Evolutionary conservation across 1,140 invertebrate genomes (phyloP).

Genomic region (Neodiprion lecontei): DNA sequence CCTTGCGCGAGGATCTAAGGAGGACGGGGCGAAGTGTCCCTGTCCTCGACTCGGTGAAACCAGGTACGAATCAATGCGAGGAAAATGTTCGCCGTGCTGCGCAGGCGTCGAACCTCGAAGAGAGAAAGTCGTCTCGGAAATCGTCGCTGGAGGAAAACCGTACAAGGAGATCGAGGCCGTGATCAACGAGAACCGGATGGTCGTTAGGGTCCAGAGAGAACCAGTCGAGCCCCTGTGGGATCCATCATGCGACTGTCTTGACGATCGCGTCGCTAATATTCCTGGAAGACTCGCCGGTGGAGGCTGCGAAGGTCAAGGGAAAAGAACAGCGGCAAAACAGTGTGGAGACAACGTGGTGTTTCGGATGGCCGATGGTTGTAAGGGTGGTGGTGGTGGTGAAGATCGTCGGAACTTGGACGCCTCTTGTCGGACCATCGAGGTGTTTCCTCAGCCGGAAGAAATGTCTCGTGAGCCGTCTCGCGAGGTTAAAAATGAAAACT

Average conservation of each 20-base stretch:
- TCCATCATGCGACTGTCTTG: conserved; percentile 45
- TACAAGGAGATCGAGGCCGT: conserved; percentile 51
- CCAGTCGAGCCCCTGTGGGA: conserved; percentile 34
- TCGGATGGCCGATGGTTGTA: conserved; percentile 19
- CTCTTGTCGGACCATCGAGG: conserved; percentile 32
- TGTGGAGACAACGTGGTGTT: conserved; percentile 27
- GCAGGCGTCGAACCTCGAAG: not conserved
- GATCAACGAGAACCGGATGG: conserved; percentile 51
- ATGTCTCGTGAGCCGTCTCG: not conserved
- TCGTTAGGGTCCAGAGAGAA: conserved; percentile 46
- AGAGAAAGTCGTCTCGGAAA: conserved; percentile 40
- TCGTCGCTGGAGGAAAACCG: conserved; percentile 37
- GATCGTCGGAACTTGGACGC: conserved; percentile 14
- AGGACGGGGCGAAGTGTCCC: not conserved
- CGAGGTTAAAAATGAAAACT: not conserved
- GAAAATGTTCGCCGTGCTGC: not conserved
- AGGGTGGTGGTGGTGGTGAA: not conserved
- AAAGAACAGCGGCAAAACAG: not conserved
- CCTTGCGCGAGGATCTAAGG: not conserved
- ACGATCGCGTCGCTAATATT: conserved; percentile 8
- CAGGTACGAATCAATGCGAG: not conserved
- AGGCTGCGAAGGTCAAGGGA: not conserved
- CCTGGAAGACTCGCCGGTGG: not conserved
- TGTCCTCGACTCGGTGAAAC: not conserved
- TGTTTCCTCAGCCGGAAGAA: conserved; percentile 37